These are phyloP conservation scores for Dromococcyx pavoninus DNA, from an alignment of 2,797 vertebrate species.

Conservation along the genomic window DNA sequence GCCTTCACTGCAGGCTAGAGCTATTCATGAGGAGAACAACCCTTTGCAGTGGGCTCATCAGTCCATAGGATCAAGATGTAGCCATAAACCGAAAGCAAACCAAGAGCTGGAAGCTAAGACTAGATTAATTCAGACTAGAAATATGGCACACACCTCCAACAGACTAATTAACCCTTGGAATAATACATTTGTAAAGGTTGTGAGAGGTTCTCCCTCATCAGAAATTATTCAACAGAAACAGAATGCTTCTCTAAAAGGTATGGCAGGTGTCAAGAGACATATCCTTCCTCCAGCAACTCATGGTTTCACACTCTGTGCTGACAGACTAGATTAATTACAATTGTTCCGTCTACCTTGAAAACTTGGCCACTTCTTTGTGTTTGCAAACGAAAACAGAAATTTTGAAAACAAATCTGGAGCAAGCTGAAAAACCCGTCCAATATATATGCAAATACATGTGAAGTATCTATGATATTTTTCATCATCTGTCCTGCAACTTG, in stretches of 20 bases:
- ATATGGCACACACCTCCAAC: not conserved
- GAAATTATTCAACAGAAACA: not conserved
- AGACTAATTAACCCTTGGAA: not conserved
- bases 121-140: not conserved
- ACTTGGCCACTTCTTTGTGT: not conserved
- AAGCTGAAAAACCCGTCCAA: not conserved
- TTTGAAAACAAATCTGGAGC: constrained; percentile 9
- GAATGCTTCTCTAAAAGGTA: not conserved
- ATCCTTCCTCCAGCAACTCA: not conserved
- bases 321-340: not conserved
- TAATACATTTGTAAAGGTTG: not conserved
- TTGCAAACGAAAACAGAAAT: not conserved
- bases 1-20: not conserved
- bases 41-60: not conserved
- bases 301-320: not conserved
- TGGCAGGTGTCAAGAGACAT: not conserved
- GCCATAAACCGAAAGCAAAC: not conserved
- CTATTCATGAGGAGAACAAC: not conserved
- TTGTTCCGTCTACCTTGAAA: not conserved
- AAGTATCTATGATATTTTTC: not conserved
- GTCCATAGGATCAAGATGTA: not conserved
- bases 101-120: not conserved
- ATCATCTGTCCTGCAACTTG: not conserved
- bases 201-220: not conserved
- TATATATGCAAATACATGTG: not conserved